These are phyloP conservation scores for Orthosia cruda DNA, from an alignment of 2,888 invertebrate species.

Conservation along the genomic window DNA sequence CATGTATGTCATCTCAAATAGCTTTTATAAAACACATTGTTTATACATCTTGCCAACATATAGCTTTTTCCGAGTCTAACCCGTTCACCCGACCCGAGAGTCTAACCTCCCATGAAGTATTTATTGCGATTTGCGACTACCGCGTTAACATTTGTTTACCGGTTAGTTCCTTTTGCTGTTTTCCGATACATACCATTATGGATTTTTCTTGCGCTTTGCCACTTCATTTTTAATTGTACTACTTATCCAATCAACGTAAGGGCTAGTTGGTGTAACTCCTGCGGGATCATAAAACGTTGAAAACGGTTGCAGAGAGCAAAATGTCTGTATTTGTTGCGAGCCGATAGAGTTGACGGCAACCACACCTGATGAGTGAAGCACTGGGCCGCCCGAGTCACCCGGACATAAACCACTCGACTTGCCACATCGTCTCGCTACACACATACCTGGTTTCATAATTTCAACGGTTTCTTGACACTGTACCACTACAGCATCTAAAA, in stretches of 20 bases:
- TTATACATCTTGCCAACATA: too few species aligned
- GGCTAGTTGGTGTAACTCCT: conserved; percentile 31
- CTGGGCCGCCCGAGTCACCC: conserved; percentile 49
- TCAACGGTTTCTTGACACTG: not conserved
- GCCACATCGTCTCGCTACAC: conserved; percentile 37
- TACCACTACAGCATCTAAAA: conserved; percentile 28
- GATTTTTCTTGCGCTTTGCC: not conserved
- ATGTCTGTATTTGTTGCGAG: accelerated
- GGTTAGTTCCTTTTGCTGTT: not conserved
- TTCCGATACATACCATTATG: not conserved
- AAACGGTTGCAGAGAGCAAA: not conserved
- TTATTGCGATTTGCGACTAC: too few species aligned
- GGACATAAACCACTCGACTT: not conserved
- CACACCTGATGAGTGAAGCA: conserved; percentile 45
- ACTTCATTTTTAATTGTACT: not conserved
- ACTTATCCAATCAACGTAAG: conserved; percentile 43
- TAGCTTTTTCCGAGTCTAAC: too few species aligned
- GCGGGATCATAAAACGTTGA: conserved; percentile 4
- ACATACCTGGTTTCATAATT: not conserved
- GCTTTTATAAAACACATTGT: not conserved
- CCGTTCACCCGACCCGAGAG: not conserved
- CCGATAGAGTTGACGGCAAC: conserved; percentile 32
- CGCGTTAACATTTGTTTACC: not conserved
- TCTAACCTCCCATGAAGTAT: not conserved
- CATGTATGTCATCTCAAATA: not conserved